Conservation (phyloP, 2,113 vertebrate species). For the Otolemur garnettii region DNA sequence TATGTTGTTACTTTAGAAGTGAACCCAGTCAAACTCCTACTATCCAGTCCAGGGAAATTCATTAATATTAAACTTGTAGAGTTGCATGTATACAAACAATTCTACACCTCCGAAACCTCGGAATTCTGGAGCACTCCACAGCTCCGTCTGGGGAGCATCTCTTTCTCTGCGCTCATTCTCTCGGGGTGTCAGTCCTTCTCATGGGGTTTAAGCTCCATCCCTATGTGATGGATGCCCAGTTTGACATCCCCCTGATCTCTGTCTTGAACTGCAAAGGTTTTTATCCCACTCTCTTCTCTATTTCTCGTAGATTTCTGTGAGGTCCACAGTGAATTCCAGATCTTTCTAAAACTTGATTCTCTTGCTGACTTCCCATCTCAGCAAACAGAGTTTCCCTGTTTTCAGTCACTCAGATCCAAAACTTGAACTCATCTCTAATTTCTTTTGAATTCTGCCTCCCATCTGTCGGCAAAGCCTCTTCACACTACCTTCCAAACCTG, state of each 20-base stretch:
- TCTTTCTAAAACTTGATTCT: background rate
- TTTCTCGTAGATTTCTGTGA: background rate
- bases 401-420: background rate
- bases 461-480: background rate
- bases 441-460: background rate
- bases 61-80: background rate
- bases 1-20: slow-evolving; percentile 32
- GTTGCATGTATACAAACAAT: fast-evolving
- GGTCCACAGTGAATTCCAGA: background rate
- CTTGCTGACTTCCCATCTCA: background rate
- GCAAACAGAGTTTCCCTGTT: background rate
- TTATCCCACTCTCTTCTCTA: background rate
- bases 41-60: slow-evolving; percentile 11
- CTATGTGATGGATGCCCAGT: background rate
- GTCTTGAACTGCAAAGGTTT: slow-evolving; percentile 10
- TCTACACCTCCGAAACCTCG: background rate
- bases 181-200: background rate
- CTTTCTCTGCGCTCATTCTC: background rate
- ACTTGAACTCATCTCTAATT: background rate
- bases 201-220: background rate
- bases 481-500: background rate
- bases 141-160: background rate
- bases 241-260: background rate
- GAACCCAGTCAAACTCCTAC: slow-evolving; percentile 4
- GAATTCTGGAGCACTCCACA: fast-evolving